Percentiles rank a stretch among this genome's conserved stretches.
phyloP scores from a whole-genome alignment of 2,797 vertebrate species.

The Smutsia temminckii region DNA sequence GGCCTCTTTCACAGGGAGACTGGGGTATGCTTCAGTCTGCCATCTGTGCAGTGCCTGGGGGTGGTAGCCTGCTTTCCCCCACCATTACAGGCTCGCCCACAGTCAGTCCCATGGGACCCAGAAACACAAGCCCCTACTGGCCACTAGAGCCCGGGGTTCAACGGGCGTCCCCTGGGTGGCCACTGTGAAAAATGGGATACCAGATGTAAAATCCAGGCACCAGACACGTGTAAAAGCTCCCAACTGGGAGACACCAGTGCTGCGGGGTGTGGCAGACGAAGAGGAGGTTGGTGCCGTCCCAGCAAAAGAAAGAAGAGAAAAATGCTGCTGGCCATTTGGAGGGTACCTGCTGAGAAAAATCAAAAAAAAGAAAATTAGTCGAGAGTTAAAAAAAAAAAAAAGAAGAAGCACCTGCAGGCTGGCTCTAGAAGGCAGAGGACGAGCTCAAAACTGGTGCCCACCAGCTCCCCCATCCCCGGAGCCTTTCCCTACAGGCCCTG shows the following conservation, averaged over 20 bases:
- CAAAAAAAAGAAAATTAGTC: neutral
- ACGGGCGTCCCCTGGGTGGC: neutral
- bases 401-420: too few relatives aligned
- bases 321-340: neutral
- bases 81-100: too few relatives aligned
- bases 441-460: neutral
- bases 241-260: neutral
- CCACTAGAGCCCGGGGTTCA: neutral
- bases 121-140: neutral
- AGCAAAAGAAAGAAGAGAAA: neutral
- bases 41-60: neutral
- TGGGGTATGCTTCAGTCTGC: neutral
- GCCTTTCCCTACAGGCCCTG: neutral
- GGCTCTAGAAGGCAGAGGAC: neutral
- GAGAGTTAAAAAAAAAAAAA: too few relatives aligned
- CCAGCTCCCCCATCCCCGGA: neutral
- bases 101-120: neutral
- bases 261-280: neutral
- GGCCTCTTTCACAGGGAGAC: neutral
- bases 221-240: neutral
- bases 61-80: neutral
- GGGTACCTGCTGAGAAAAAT: neutral
- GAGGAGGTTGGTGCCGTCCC: too few relatives aligned
- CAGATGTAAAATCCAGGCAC: neutral
- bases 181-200: neutral